Conservation (phyloP, 92 coral and sea anemone species). For the Ricordea florida region DNA sequence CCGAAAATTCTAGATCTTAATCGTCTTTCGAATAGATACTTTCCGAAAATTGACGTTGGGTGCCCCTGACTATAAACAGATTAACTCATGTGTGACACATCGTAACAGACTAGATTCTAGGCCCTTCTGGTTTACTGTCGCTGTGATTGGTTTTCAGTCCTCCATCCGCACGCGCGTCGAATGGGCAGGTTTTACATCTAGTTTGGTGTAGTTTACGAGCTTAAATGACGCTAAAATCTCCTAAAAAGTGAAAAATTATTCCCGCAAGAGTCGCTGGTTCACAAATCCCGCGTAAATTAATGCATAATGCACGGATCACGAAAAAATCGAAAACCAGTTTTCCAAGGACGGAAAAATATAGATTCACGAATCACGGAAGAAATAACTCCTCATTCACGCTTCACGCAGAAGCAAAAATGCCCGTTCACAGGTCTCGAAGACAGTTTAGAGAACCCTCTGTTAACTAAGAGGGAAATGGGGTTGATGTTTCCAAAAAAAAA, state of each 20-base stretch:
- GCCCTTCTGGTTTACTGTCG: no score
- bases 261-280: no score
- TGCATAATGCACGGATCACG: slow-evolving; percentile 9
- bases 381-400: neutral
- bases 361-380: slow-evolving; percentile 10
- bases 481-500: no score
- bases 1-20: no score
- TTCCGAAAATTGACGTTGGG: no score
- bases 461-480: no score
- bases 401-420: slow-evolving; percentile 20
- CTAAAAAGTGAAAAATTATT: neutral
- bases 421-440: neutral
- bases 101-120: no score
- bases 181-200: slow-evolving; percentile 4
- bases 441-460: neutral
- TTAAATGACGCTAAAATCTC: neutral
- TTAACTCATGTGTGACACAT: no score
- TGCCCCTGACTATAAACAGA: no score
- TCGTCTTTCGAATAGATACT: no score
- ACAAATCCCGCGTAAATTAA: neutral
- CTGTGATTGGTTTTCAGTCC: no score
- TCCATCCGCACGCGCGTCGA: no score
- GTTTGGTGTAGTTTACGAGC: neutral
- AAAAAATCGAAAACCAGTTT: slow-evolving; percentile 18
- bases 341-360: slow-evolving; percentile 5